Percentiles rank a stretch among this genome's conserved stretches.
These are phyloP conservation scores for Pharmacophagus antenor DNA, from an alignment of 2,888 invertebrate genomes.

Conservation along the genomic window DNA sequence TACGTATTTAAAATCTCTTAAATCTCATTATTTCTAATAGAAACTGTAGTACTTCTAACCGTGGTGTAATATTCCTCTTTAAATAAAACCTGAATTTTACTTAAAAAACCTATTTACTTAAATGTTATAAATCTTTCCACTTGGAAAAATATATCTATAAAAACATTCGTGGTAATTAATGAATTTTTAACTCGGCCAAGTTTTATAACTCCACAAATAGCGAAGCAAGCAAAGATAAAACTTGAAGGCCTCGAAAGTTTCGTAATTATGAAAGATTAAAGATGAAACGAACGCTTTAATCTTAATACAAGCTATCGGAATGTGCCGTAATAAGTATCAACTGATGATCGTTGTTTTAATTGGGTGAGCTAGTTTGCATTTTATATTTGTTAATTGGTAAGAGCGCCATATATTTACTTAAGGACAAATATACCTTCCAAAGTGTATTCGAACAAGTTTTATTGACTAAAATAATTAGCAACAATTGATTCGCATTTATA, in stretches of 20 bases:
- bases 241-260: slow-evolving; percentile 30
- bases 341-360: slow-evolving; percentile 1
- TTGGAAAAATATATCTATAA: slow-evolving; percentile 29
- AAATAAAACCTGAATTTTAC: too few species aligned
- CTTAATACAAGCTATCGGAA: slow-evolving; percentile 13
- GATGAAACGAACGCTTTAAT: slow-evolving; percentile 26
- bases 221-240: slow-evolving; percentile 31
- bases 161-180: slow-evolving; percentile 30
- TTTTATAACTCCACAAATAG: slow-evolving; percentile 31
- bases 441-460: neutral
- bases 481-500: slow-evolving; percentile 3
- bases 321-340: slow-evolving; percentile 7
- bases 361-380: neutral
- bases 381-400: slow-evolving; percentile 13
- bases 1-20: too few species aligned
- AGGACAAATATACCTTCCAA: neutral
- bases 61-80: neutral
- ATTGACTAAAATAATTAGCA: neutral
- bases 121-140: slow-evolving; percentile 22
- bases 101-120: too few species aligned
- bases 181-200: slow-evolving; percentile 28
- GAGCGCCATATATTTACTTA: neutral
- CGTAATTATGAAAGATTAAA: slow-evolving; percentile 32
- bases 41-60: too few species aligned
- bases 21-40: too few species aligned